Evolutionary conservation across 2,797 vertebrate genomes (phyloP), one percentile per base, ranked within the genome.

Genomic region (Tapera naevia): DNA sequence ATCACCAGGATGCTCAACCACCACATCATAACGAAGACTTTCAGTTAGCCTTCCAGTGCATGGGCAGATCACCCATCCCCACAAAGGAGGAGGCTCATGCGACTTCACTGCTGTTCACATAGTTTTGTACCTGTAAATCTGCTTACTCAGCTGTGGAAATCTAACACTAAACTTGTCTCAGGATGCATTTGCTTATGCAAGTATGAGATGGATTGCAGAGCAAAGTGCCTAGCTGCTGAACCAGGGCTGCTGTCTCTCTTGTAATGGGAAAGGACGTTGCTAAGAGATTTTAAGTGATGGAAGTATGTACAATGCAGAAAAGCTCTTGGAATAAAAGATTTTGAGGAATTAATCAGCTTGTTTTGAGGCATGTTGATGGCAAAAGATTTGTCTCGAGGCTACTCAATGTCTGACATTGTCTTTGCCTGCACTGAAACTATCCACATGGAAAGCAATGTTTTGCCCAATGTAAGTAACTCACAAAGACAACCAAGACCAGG

Each of bases 311-410:
- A 48, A 18, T 23, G 39, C 25, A 70, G 48, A 30, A 87, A 82
- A 91, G 56, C 27, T 85, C 61, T 86, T 69, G 28, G 32, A 91
- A 69, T 30, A 67, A 93, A 88, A 88, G n/a, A 66, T 86, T 91
- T 91, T 93, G 71, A 83, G 60, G 53, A 70, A 57, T 76, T 88
- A 56, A 64, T 86, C 61, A 86, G 30, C 54, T 61, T 93, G 66
- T 91, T 93, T 94, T 61, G 28, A 93, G 84, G 51, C 73, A 65
- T 41, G 60, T 70, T 89, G 76, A 84, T 91, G 64, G 73, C 72
- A 86, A 53, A 84, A 43, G 72, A 61, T 88, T 92, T 94, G 93
- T 78, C 83, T 87, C 10, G 10, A 88, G 53, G 54, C 25, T 33
- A 15, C 33, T 82, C 13, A 3, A 3, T 67, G 28, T 88, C 89